phyloP scores from a whole-genome alignment of 2,113 vertebrate species.

The Ranitomeya imitator region DNA sequence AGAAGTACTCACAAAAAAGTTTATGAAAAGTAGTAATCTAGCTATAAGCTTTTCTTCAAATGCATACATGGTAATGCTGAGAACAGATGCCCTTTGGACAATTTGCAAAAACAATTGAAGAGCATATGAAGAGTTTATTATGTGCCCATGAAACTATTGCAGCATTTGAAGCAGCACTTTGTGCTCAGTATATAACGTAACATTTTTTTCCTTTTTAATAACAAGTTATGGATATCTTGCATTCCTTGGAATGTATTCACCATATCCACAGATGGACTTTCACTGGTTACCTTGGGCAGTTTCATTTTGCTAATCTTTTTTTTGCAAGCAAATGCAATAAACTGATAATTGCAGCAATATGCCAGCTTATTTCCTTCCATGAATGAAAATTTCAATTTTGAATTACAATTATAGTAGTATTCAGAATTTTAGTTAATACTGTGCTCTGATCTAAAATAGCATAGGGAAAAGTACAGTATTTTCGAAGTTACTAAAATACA shows the following conservation, averaged over 20 bases:
- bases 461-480: background rate
- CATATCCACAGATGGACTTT: background rate
- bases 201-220: background rate
- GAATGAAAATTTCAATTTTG: background rate
- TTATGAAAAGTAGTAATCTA: background rate
- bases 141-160: background rate
- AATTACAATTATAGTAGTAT: background rate
- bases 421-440: background rate
- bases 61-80: background rate
- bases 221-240: background rate
- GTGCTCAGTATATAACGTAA: background rate
- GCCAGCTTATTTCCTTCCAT: background rate
- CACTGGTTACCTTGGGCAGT: background rate
- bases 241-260: background rate
- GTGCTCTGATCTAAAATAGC: background rate
- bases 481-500: background rate
- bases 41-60: background rate
- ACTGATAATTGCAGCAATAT: background rate
- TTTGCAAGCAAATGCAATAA: slow-evolving; percentile 12
- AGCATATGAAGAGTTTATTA: background rate
- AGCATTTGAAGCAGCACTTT: background rate
- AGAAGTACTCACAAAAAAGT: background rate
- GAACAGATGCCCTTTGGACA: background rate
- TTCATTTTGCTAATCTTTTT: background rate
- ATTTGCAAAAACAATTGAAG: background rate